Percentiles rank a stretch among this genome's conserved stretches.
Evolutionary conservation across 2,797 vertebrate genomes (phyloP).

Genomic region (Octomys mimax): DNA sequence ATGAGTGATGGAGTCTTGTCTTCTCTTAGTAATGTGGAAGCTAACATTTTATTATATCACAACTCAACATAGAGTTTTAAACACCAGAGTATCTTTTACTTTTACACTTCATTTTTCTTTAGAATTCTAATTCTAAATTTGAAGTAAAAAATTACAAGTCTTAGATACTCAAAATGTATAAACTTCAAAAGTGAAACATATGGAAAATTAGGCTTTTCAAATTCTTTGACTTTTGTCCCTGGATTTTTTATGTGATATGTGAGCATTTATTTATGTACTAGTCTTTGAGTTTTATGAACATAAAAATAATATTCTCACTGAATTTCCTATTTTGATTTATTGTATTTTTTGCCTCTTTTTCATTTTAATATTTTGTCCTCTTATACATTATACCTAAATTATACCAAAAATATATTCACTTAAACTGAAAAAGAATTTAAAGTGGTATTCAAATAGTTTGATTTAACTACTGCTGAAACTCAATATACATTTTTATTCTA

Average conservation of each 20-base stretch:
- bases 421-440: conserved; percentile 19
- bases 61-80: conserved; percentile 52
- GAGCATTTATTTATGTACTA: conserved; percentile 45
- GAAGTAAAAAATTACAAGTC: conserved; percentile 33
- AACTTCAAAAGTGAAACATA: conserved; percentile 53
- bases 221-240: conserved; percentile 38
- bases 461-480: conserved; percentile 47
- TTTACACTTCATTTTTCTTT: conserved; percentile 37
- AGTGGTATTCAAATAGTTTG: conserved; percentile 23
- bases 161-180: conserved; percentile 42
- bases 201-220: conserved; percentile 39
- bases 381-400: conserved; percentile 29
- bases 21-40: conserved; percentile 62
- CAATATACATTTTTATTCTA: conserved; percentile 17
- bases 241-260: conserved; percentile 3
- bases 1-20: conserved; percentile 61
- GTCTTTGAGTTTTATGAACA: conserved; percentile 25
- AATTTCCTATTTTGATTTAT: conserved; percentile 54
- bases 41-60: conserved; percentile 70
- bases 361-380: conserved; percentile 53
- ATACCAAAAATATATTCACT: conserved; percentile 21
- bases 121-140: conserved; percentile 63
- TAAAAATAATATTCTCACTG: conserved; percentile 51
- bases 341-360: conserved; percentile 38
- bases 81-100: background rate